Percentiles rank a stretch among this genome's conserved stretches.
phyloP scores from a whole-genome alignment of 2,797 vertebrate genomes.

The Coluber constrictor region DNA sequence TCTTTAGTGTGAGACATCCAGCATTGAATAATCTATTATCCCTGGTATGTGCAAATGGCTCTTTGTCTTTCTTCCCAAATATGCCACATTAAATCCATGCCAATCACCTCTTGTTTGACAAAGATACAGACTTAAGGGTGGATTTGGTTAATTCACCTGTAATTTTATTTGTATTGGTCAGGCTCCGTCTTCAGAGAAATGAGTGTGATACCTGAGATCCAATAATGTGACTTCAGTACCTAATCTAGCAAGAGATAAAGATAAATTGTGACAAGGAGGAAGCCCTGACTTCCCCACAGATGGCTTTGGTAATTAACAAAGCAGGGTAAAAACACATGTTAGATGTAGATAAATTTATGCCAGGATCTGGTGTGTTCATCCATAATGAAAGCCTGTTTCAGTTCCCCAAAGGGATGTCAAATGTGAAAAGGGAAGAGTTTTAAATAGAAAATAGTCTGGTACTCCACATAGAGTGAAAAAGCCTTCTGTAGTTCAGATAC shows the following conservation, averaged over 20 bases:
- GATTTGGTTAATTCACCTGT: constrained; percentile 10
- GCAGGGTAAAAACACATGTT: constrained; percentile 52
- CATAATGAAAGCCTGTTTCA: constrained; percentile 59
- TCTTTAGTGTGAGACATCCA: neutral
- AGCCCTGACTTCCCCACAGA: constrained; percentile 29
- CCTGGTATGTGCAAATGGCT: neutral
- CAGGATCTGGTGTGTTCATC: constrained; percentile 54
- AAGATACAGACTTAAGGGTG: neutral
- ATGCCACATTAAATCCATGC: neutral
- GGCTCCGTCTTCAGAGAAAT: neutral
- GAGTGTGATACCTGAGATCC: constrained; percentile 31
- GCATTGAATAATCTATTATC: neutral
- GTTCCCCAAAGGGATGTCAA: constrained; percentile 58
- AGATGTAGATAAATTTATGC: constrained; percentile 61
- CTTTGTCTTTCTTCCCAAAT: neutral
- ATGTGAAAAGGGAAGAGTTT: constrained; percentile 58
- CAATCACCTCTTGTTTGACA: neutral
- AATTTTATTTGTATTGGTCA: neutral
- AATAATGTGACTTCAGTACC: constrained; percentile 36
- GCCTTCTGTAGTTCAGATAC: constrained; percentile 3
- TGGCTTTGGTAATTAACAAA: constrained; percentile 52
- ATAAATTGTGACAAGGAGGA: constrained; percentile 27
- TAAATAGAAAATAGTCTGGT: constrained; percentile 64
- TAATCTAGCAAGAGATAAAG: constrained; percentile 31
- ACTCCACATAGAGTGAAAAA: constrained; percentile 46